These are phyloP conservation scores for Tuta absoluta DNA, from an alignment of 2,888 invertebrate genomes.

Conservation along the genomic window DNA sequence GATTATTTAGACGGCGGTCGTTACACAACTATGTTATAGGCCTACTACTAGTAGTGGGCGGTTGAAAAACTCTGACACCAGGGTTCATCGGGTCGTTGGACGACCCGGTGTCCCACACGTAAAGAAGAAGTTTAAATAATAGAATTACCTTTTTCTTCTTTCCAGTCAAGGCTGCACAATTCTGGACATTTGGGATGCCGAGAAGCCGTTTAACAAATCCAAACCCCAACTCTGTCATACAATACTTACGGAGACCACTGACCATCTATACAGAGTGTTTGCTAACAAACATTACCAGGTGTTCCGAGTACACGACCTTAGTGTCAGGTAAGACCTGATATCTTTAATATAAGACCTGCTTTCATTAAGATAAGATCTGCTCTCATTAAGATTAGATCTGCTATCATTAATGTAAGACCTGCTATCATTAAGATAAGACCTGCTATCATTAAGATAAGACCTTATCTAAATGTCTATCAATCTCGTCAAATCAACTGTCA, in stretches of 20 bases:
- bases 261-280: constrained; percentile 69
- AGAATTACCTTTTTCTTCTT: constrained; percentile 1
- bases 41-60: no score
- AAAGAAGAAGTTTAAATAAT: no score
- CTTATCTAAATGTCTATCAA: no score
- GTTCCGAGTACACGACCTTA: constrained; percentile 64
- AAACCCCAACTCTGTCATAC: constrained; percentile 52
- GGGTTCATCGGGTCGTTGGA: no score
- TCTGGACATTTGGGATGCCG: constrained; percentile 63
- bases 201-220: constrained; percentile 39
- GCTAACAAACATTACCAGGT: constrained; percentile 59
- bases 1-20: no score
- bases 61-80: no score
- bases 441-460: constrained; percentile 28
- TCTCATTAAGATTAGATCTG: constrained; percentile 32
- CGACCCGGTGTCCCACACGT: no score
- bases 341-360: no score
- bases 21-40: no score
- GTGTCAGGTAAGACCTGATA: constrained; percentile 45
- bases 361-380: no score
- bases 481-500: no score
- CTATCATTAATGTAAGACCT: no score
- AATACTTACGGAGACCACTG: constrained; percentile 50
- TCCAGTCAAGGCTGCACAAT: constrained; percentile 62
- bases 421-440: constrained; percentile 33